Evolutionary conservation across 2,113 vertebrate species (phyloP), one percentile per base, ranked within the genome.

Genomic region (Centropus bengalensis): DNA sequence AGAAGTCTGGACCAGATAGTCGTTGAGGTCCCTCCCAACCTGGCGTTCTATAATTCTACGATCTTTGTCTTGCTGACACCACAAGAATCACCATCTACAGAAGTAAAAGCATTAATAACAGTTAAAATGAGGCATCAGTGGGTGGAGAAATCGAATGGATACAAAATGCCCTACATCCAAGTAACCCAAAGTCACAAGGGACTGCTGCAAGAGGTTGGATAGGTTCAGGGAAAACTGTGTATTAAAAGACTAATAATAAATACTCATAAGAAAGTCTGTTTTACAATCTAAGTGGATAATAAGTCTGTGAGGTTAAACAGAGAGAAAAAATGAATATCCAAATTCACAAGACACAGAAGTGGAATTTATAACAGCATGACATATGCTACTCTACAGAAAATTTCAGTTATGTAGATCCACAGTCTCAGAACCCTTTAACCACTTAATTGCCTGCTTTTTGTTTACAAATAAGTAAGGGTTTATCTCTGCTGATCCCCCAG

Each of bases 331-430:
- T 9, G 1, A 3, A 26, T 28, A 59, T 42, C 8, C 38, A 62
- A 47, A 59, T 24, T 15, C 54, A 77, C 17, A 63, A 7, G 32
- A 55, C 4, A 10, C 5, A 42, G 20, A 76, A 44, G 59, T 16
- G 0, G 51, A 59, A 81, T 49, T 15, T 30, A 1, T 27, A 76
- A 38, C 18, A 68, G 14, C 24, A 68, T 0, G 2, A 38, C 12
- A 66, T 2, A 42, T 8, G 5, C 4, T 44, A 8, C 30, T 51
- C 60, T 20, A 32, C 3, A 70, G 22, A 63, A 62, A 36, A 74
- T n/a, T 12, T 73, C 38, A 64, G 8, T 63, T 68, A 21, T 36
- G 19, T 36, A 86, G 11, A 73, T 12, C 15, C 21, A 28, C 20
- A 8, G 54, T 64, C 60, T 59, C 44, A 66, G 51, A 80, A 42